These are phyloP conservation scores for Lipophrys pholis DNA, from an alignment of 2,113 vertebrate genomes.

Conservation along the genomic window DNA sequence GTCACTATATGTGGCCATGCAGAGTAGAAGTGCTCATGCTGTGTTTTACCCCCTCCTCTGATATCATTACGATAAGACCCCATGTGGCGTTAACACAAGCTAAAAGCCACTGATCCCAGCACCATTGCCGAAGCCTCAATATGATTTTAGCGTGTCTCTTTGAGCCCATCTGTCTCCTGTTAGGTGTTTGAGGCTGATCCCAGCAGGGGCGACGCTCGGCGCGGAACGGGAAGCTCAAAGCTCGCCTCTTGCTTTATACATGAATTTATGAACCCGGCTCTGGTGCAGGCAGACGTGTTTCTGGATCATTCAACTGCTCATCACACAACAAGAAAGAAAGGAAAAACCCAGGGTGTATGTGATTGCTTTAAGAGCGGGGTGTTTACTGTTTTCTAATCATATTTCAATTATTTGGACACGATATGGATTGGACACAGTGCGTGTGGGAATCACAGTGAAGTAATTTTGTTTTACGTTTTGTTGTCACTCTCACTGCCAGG, in stretches of 20 bases:
- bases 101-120: conserved; percentile 39
- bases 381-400: neutral
- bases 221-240: conserved; percentile 17
- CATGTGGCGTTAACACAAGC: conserved; percentile 16
- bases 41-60: conserved; percentile 35
- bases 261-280: conserved; percentile 43
- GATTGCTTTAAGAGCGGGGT: neutral
- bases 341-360: too few relatives aligned
- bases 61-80: conserved; percentile 36
- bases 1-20: conserved; percentile 17
- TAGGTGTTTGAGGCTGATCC: conserved; percentile 50
- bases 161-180: conserved; percentile 55
- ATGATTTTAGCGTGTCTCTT: conserved; percentile 43
- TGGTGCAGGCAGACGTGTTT: neutral
- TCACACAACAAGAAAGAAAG: neutral
- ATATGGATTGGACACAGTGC: neutral
- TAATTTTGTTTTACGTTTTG: neutral
- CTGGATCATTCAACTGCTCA: neutral
- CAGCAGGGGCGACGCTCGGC: conserved; percentile 51
- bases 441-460: conserved; percentile 8
- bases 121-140: conserved; percentile 41
- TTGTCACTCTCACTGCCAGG: conserved; percentile 24
- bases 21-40: conserved; percentile 29
- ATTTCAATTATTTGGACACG: neutral
- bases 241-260: conserved; percentile 33